Percentiles rank a stretch among this genome's conserved stretches.
Evolutionary conservation across 1,140 invertebrate genomes (phyloP).

Genomic region (Gerris buenoi): DNA sequence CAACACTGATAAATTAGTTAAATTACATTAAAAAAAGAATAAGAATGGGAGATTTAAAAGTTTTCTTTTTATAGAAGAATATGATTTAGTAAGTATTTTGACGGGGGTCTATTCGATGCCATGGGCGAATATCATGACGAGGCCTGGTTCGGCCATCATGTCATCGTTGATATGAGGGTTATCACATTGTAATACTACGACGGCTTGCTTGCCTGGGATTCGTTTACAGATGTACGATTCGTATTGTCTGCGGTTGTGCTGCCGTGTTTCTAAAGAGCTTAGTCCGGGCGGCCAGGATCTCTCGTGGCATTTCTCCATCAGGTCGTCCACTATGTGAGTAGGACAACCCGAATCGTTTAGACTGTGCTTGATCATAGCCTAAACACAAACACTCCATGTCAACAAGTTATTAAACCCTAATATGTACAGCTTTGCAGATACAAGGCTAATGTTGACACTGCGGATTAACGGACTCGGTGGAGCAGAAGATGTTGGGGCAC

Average conservation of each 20-base stretch:
- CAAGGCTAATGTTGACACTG: too few relatives aligned
- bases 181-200: constrained; percentile 84
- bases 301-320: constrained; percentile 96
- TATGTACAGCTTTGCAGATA: too few relatives aligned
- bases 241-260: constrained; percentile 79
- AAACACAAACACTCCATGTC: constrained; percentile 27
- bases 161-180: constrained; percentile 88
- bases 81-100: too few relatives aligned
- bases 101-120: constrained; percentile 60
- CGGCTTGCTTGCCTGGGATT: constrained; percentile 87
- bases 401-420: too few relatives aligned
- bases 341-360: constrained; percentile 85
- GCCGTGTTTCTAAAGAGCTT: constrained; percentile 80
- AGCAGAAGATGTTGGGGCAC: too few relatives aligned
- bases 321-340: constrained; percentile 74
- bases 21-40: too few relatives aligned
- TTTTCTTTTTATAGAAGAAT: too few relatives aligned
- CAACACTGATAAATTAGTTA: too few relatives aligned
- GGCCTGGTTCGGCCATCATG: constrained; percentile 89
- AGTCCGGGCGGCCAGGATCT: constrained; percentile 83
- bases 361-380: constrained; percentile 82
- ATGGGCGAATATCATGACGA: constrained; percentile 97
- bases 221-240: constrained; percentile 88
- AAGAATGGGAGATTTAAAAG: too few relatives aligned
- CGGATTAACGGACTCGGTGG: too few relatives aligned